These are phyloP conservation scores for Bombus difficillimus DNA, from an alignment of 1,140 invertebrate genomes.

Conservation along the genomic window DNA sequence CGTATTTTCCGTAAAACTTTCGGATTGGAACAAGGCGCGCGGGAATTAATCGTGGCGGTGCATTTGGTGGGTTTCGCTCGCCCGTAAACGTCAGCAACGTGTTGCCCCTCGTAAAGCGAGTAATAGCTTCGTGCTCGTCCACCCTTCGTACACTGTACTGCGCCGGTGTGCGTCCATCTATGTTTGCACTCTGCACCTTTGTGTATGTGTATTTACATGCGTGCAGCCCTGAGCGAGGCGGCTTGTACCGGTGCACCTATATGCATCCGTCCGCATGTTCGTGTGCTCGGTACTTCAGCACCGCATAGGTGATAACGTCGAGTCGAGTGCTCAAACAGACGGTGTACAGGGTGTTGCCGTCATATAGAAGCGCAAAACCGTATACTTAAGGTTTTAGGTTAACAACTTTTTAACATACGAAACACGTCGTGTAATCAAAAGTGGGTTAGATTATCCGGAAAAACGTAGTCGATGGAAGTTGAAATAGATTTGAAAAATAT, in stretches of 20 bases:
- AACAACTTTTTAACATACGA: too few species aligned
- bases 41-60: slow-evolving; percentile 55
- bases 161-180: background rate
- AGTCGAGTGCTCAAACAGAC: slow-evolving; percentile 33
- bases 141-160: background rate
- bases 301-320: slow-evolving; percentile 56
- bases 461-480: background rate
- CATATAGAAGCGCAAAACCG: background rate
- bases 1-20: slow-evolving; percentile 63
- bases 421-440: background rate
- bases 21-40: slow-evolving; percentile 41
- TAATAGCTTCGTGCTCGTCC: slow-evolving; percentile 47
- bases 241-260: background rate
- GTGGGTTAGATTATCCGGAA: background rate
- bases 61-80: slow-evolving; percentile 57
- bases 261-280: background rate
- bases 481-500: background rate
- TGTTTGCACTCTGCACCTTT: slow-evolving; percentile 5
- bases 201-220: slow-evolving; percentile 8
- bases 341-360: background rate
- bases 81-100: slow-evolving; percentile 58
- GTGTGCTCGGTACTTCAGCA: slow-evolving; percentile 11
- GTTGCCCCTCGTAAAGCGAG: slow-evolving; percentile 60
- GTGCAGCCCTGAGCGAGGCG: background rate
- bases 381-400: background rate